These are phyloP conservation scores for Lutjanus erythropterus DNA, from an alignment of 2,113 vertebrate species.

Conservation along the genomic window DNA sequence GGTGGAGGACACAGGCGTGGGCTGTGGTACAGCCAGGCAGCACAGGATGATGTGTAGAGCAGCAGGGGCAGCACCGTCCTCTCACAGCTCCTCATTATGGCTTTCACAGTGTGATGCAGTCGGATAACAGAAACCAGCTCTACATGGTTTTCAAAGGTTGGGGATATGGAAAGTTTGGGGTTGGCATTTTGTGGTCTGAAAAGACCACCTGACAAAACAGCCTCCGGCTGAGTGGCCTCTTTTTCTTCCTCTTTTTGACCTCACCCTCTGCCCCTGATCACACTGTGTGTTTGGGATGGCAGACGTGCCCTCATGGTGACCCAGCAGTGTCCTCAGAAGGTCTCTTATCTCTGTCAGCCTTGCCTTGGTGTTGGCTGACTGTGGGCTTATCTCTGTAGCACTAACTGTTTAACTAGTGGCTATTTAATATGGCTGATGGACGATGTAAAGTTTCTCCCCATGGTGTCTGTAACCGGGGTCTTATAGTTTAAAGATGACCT, in stretches of 20 bases:
- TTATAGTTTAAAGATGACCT: background rate
- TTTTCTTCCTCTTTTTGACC: background rate
- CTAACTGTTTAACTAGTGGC: background rate
- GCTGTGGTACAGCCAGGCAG: background rate
- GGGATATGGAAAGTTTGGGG: background rate
- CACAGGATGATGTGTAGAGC: background rate
- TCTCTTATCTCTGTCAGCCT: constrained; percentile 46
- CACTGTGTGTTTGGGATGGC: background rate
- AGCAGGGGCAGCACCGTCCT: background rate
- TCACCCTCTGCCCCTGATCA: background rate
- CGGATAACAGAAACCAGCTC: background rate
- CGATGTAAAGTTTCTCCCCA: background rate
- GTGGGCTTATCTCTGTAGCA: background rate
- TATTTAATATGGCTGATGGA: background rate
- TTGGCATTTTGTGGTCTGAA: background rate
- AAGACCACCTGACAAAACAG: background rate
- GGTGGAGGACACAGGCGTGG: background rate
- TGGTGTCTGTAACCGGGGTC: background rate
- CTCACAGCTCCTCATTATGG: background rate
- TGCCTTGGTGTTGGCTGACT: background rate
- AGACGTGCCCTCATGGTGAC: background rate
- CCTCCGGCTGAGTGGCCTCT: background rate
- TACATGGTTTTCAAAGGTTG: background rate
- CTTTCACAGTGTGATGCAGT: background rate
- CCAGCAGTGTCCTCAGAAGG: background rate